A percentile compares a stretch with the other conserved stretches of the same genome.
Conservation (phyloP, 2,888 invertebrate species). For the Apoda limacodes region DNA sequence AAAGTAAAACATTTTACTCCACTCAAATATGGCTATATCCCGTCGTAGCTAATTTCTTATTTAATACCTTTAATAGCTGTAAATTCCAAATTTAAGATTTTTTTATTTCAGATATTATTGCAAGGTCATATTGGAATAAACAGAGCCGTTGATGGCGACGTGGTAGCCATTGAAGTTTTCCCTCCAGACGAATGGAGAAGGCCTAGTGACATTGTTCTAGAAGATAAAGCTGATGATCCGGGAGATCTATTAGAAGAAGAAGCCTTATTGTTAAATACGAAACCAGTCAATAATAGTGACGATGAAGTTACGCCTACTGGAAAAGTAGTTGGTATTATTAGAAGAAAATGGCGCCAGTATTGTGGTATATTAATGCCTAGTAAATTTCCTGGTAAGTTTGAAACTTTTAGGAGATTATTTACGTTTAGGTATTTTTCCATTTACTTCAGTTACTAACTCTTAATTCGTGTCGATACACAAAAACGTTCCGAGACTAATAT, state of each 20-base stretch:
- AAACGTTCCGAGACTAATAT: no score
- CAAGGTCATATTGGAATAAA: constrained; percentile 91
- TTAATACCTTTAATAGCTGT: no score
- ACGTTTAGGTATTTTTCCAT: not conserved
- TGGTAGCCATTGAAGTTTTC: constrained; percentile 90
- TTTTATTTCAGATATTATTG: constrained; percentile 75
- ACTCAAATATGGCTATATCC: no score
- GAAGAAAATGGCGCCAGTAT: constrained; percentile 97
- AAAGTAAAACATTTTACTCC: no score
- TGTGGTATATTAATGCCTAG: constrained; percentile 94
- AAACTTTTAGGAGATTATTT: constrained; percentile 1
- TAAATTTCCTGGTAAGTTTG: constrained; percentile 68
- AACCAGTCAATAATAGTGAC: constrained; percentile 29
- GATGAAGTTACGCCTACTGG: constrained; percentile 61
- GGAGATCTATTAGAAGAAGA: constrained; percentile 77
- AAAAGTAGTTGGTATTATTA: constrained; percentile 89
- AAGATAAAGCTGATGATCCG: constrained; percentile 80
- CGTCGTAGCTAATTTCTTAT: no score
- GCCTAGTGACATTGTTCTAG: constrained; percentile 87
- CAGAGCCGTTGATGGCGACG: constrained; percentile 94
- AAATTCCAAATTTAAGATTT: no score
- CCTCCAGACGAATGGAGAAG: constrained; percentile 91
- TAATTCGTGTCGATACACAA: no score
- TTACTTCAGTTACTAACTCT: no score
- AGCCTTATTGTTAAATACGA: constrained; percentile 41